A percentile compares a stretch with the other conserved stretches of the same genome.
phyloP scores from a whole-genome alignment of 2,888 invertebrate species.

The Polyommatus iphigenia region DNA sequence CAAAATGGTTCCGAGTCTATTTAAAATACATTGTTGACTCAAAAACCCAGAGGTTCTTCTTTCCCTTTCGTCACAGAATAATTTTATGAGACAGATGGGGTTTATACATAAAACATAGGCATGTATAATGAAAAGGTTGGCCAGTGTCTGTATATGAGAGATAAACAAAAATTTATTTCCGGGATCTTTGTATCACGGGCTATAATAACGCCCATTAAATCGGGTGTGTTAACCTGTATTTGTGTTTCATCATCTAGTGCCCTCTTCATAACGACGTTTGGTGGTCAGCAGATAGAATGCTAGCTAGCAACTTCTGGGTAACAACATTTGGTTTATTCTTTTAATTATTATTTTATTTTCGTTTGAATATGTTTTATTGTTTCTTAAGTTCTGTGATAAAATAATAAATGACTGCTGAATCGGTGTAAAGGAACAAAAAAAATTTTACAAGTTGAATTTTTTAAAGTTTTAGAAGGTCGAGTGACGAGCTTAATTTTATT shows the following conservation, averaged over 20 bases:
- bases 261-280: no score
- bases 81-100: not conserved
- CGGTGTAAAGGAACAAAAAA: no score
- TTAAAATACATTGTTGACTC: not conserved
- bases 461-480: no score
- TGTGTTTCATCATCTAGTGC: not conserved
- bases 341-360: no score
- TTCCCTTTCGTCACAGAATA: not conserved
- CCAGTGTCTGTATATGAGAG: constrained; percentile 1
- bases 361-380: no score
- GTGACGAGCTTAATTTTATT: no score
- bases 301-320: no score
- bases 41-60: not conserved
- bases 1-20: not conserved
- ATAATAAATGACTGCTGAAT: no score
- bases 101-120: not conserved
- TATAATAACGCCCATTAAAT: not conserved
- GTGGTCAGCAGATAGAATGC: no score
- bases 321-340: no score
- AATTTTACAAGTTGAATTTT: no score
- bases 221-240: not conserved
- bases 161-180: constrained; percentile 11
- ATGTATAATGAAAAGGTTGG: not conserved
- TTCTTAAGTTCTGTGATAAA: no score
- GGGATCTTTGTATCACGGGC: not conserved